Base-by-base conservation (phyloP, 1,140 invertebrate species). In the Heliconius hewitsoni region DNA sequence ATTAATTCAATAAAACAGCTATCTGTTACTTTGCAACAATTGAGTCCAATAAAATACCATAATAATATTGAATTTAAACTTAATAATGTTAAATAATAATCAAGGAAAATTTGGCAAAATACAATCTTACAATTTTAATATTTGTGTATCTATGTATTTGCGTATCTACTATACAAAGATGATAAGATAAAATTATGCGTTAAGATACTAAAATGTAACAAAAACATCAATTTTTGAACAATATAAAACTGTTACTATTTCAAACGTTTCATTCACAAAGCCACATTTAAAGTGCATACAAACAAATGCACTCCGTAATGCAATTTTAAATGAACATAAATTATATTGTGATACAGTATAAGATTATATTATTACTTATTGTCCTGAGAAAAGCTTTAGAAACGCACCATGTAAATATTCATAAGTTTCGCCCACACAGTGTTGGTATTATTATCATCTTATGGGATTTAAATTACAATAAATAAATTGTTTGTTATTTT, bases 301-400 rank as follows among this genome's bases (percentile, higher is more conserved):
- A 75, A 57, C 39, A 88, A 85, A 85, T 84, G 84, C 89, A 90
- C 90, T 87, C 88, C 89, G 60, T 76, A 76, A 71, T 79, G 72
- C 37, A 71, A 55, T 52, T 79, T 74, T 78, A 78, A 74, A 52
- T 78, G 71, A 79, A 70, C 55, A 74, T 79, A 79, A 79, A 70
- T 74, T 42, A 55, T 34, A 52, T 74, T 70, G 77, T 79, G 73
- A 79, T 79, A 74, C 77, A 74, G 77, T 71, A 74, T 60, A 60
- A 71, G 73, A 79, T 79, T 79, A 52, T 79, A 79, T 74, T 79
- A 74, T 66, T 66, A 66, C 60, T 66, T 66, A 66, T 74, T 79
- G 72, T 79, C 73, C 77, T 74, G 57, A 79, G 77, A 52, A 74
- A 79, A 76, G 77, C 73, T 80, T 80, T 78, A 27, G 57, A 74